Evolutionary conservation across 2,888 invertebrate species (phyloP).

Genomic region (Drepanosiphum platanoidis): DNA sequence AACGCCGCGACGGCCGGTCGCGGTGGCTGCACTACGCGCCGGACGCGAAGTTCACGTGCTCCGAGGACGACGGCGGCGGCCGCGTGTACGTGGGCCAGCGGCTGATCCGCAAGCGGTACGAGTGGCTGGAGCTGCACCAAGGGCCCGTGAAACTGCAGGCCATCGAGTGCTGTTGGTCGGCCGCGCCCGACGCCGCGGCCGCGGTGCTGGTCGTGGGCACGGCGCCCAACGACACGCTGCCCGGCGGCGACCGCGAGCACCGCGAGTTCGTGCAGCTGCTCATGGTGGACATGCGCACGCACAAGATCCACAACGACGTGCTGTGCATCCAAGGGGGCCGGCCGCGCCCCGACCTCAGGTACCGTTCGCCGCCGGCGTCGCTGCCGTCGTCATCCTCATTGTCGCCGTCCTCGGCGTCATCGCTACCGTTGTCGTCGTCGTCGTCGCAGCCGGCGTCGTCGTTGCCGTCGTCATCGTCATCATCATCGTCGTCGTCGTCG

Average conservation of each 20-base stretch:
- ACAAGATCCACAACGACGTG: conserved; percentile 26
- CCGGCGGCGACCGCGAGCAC: too few relatives aligned
- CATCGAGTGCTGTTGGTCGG: neutral
- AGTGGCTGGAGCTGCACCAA: conserved; percentile 1
- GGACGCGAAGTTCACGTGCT: conserved; percentile 15
- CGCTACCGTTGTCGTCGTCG: neutral
- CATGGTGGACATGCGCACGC: neutral
- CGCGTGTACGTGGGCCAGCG: neutral
- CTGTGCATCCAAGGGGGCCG: neutral
- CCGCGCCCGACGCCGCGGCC: neutral
- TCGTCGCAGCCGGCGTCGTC: neutral
- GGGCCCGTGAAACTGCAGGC: neutral
- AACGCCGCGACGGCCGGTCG: neutral
- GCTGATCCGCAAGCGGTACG: neutral
- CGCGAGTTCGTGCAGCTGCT: conserved; percentile 15
- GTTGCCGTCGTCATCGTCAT: neutral
- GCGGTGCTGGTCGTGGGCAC: neutral
- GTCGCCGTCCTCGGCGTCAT: neutral
- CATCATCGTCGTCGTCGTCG: neutral
- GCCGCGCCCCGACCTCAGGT: too few relatives aligned
- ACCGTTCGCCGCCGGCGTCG: neutral
- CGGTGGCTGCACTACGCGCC: neutral
- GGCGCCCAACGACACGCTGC: neutral
- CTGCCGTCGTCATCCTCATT: neutral
- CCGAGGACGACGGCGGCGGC: neutral